Conservation (phyloP, 2,888 invertebrate genomes). For the Chloromyia formosa region DNA sequence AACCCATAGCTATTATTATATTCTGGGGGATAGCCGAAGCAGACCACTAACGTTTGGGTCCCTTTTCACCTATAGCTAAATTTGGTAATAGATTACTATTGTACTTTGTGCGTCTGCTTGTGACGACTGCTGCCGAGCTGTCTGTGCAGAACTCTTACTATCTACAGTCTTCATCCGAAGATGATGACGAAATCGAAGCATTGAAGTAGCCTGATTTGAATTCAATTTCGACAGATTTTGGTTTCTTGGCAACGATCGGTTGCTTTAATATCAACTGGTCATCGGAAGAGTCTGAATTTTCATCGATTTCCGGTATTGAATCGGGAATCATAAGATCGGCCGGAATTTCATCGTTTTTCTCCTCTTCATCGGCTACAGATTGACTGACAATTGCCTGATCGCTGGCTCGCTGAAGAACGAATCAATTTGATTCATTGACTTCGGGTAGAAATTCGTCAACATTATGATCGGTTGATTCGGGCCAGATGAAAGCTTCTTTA, state of each 20-base stretch:
- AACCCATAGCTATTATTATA: no score
- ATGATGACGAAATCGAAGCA: conserved; percentile 60
- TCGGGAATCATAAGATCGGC: conserved; percentile 62
- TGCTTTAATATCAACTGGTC: conserved; percentile 51
- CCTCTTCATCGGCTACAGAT: conserved; percentile 53
- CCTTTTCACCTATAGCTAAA: no score
- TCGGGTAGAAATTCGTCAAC: conserved; percentile 62
- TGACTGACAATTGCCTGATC: conserved; percentile 58
- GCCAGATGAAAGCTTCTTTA: conserved; percentile 52
- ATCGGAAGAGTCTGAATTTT: conserved; percentile 58
- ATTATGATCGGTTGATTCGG: conserved; percentile 56
- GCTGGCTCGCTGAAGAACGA: conserved; percentile 60
- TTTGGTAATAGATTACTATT: conserved; percentile 54
- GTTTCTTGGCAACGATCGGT: conserved; percentile 22
- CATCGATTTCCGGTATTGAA: conserved; percentile 62
- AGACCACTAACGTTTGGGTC: no score
- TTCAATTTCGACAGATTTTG: conserved; percentile 52
- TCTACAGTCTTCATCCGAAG: conserved; percentile 61
- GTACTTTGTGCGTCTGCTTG: conserved; percentile 25
- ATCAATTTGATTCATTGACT: conserved; percentile 59
- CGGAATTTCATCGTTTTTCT: conserved; percentile 62
- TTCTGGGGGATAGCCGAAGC: no score
- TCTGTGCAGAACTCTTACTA: background rate
- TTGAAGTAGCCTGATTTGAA: conserved; percentile 62
- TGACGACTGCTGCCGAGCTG: conserved; percentile 43